phyloP scores from a whole-genome alignment of 2,888 invertebrate species.

The Eristalis tenax region DNA sequence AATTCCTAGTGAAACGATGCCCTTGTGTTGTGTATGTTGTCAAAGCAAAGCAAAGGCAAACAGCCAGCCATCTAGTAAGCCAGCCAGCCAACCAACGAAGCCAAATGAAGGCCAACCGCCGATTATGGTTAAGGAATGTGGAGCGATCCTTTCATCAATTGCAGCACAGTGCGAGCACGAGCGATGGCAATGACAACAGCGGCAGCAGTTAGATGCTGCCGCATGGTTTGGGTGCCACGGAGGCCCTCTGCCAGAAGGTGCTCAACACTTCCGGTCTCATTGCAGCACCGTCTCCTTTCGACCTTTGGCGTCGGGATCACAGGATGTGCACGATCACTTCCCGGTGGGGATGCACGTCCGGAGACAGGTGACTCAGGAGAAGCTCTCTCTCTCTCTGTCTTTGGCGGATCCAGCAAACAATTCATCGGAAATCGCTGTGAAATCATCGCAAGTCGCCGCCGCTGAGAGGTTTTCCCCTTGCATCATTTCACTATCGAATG shows the following conservation, averaged over 20 bases:
- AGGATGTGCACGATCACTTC: constrained; percentile 59
- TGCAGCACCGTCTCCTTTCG: neutral
- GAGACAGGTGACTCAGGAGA: neutral
- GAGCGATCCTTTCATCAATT: constrained; percentile 70
- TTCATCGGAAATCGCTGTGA: neutral
- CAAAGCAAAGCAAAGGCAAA: constrained; percentile 39
- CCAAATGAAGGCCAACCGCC: constrained; percentile 72
- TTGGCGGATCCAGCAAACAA: too few species aligned
- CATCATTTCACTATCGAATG: neutral
- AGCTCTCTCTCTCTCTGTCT: too few species aligned
- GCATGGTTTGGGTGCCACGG: neutral
- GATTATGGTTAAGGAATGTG: constrained; percentile 70
- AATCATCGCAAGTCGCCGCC: neutral
- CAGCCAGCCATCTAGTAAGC: constrained; percentile 16
- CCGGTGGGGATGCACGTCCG: constrained; percentile 8
- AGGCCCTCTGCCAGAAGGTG: neutral
- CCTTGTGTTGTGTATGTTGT: constrained; percentile 58
- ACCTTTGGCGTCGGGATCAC: constrained; percentile 24
- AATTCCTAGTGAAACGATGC: constrained; percentile 70
- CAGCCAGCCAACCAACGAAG: constrained; percentile 43
- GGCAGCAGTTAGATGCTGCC: constrained; percentile 45
- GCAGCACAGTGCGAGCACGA: constrained; percentile 37
- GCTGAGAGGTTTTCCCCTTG: neutral
- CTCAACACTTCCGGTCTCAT: neutral
- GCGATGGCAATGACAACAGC: neutral